Evolutionary conservation across 2,113 vertebrate species (phyloP).

Genomic region (Alethe diademata): DNA sequence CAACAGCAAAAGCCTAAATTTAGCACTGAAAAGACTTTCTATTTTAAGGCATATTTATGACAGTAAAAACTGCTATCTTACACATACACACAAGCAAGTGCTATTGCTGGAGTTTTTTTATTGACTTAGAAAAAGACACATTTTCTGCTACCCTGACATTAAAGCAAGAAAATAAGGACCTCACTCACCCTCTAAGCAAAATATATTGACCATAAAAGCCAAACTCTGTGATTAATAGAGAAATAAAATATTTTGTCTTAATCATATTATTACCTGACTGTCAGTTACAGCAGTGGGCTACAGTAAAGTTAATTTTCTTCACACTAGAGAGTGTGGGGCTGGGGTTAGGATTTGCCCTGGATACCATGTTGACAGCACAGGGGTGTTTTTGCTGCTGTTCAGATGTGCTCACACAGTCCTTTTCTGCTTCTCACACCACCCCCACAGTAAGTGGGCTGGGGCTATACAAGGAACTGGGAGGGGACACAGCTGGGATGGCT

Average conservation of each 20-base stretch:
- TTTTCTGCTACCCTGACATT: conserved; percentile 15
- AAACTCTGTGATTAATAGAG: background rate
- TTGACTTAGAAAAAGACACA: background rate
- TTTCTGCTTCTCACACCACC: background rate
- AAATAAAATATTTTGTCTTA: conserved; percentile 15
- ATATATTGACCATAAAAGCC: conserved; percentile 13
- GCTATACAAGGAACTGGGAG: background rate
- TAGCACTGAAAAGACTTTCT: background rate
- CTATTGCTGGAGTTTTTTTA: background rate
- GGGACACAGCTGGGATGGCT: background rate
- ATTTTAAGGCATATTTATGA: background rate
- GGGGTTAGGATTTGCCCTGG: background rate
- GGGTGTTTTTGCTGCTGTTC: background rate
- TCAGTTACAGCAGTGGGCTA: background rate
- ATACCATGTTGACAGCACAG: background rate
- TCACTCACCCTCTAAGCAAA: background rate
- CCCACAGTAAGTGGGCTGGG: background rate
- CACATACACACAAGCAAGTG: background rate
- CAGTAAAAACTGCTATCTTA: background rate
- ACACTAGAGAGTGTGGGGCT: background rate
- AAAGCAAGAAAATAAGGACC: background rate
- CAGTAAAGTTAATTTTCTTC: background rate
- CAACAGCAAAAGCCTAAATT: background rate
- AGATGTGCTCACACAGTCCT: background rate
- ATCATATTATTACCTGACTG: background rate